Evolutionary conservation across 2,113 vertebrate genomes (phyloP).

Genomic region (Phainopepla nitens): DNA sequence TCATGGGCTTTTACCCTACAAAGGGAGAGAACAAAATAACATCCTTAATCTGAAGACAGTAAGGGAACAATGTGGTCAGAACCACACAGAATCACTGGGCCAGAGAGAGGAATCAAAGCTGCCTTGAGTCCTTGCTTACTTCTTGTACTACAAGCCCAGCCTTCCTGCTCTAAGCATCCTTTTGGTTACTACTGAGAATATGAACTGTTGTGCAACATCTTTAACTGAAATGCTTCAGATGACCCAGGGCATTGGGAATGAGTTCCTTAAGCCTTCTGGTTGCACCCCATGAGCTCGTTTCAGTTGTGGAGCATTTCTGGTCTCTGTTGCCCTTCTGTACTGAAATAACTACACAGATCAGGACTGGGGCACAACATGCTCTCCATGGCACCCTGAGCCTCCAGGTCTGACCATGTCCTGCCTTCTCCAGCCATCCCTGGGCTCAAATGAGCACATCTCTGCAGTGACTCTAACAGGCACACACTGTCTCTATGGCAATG

Average conservation of each 20-base stretch:
- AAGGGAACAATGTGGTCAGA: background rate
- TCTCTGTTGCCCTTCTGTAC: background rate
- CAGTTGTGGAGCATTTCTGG: background rate
- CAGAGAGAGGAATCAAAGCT: background rate
- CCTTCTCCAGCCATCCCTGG: background rate
- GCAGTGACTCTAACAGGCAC: background rate
- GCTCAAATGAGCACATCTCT: background rate
- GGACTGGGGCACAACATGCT: background rate
- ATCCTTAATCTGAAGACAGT: background rate
- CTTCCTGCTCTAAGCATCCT: background rate
- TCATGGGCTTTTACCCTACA: background rate
- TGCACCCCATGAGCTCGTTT: background rate
- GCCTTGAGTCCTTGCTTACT: background rate
- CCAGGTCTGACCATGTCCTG: background rate
- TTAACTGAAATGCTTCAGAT: background rate
- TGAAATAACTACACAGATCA: background rate
- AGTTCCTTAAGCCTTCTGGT: background rate
- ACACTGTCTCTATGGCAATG: slow-evolving; percentile 64
- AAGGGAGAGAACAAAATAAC: background rate
- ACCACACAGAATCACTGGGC: background rate
- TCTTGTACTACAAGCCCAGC: background rate
- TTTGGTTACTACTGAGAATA: background rate
- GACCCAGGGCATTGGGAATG: background rate
- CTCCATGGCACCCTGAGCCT: background rate
- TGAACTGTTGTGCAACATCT: background rate